These are phyloP conservation scores for Pycnomerus fuliginosus DNA, from an alignment of 2,888 invertebrate species.

Conservation along the genomic window DNA sequence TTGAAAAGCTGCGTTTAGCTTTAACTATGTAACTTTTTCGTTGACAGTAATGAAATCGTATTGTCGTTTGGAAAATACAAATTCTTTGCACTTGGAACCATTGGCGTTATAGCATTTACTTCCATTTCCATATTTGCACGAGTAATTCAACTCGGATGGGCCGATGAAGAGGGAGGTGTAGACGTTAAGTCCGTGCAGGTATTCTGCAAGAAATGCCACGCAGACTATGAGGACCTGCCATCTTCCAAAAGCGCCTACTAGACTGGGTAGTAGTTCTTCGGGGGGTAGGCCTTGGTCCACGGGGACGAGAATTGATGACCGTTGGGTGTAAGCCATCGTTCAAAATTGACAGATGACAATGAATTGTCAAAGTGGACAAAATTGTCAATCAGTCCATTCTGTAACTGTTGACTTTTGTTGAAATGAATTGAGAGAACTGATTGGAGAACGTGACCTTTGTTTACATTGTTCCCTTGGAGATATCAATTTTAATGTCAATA, in stretches of 20 bases:
- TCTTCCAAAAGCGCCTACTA: background rate
- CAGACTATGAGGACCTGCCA: slow-evolving; percentile 1
- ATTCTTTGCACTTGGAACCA: background rate
- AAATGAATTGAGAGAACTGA: no score
- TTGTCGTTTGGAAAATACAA: background rate
- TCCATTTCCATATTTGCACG: background rate
- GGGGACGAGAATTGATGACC: background rate
- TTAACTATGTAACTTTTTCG: background rate
- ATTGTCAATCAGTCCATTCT: no score
- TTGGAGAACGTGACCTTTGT: no score
- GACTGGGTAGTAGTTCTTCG: slow-evolving; percentile 1
- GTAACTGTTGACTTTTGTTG: background rate
- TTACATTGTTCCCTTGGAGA: no score
- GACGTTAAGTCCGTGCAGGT: background rate
- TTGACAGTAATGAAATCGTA: background rate
- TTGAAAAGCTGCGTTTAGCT: background rate
- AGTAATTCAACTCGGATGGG: background rate
- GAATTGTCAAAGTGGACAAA: no score
- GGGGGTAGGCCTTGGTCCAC: no score
- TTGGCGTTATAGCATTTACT: background rate
- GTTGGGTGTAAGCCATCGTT: background rate
- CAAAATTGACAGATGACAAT: background rate
- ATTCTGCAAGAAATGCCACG: background rate
- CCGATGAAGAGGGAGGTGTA: background rate
- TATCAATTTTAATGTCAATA: no score